Evolutionary conservation across 92 coral and sea anemone species (phyloP), one percentile per base, ranked within the genome.

Genomic region (Actinostola sp.): DNA sequence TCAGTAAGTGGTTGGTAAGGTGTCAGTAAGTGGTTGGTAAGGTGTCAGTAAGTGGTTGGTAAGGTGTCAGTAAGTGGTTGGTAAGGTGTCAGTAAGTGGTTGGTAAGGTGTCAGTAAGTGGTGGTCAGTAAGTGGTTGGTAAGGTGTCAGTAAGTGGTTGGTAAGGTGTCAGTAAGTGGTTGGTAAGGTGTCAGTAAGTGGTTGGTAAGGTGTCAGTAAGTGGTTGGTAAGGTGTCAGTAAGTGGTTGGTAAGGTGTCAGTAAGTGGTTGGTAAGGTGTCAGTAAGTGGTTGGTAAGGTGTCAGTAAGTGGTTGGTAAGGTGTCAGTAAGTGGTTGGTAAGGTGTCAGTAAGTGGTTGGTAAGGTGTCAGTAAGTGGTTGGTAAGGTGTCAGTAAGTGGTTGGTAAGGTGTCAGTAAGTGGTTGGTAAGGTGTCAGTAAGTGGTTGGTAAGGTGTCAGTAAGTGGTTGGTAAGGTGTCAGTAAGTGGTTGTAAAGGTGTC

Each of bases 301-400:
- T 20, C 60, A 53, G 60, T 53, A 53, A 53, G 60, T 53, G 32
- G 60, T 53, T 53, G 60, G 60, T 53, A 53, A 53, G 60, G 60
- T 53, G 60, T 53, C 60, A 53, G 60, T 53, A 53, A n/a, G 60
- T 53, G 29, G 60, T 53, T 53, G 60, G 60, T 53, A 53, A 53
- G 60, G 60, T 53, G 60, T 20, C 60, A 53, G 60, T 53, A 53
- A 53, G 60, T 53, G 60, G 60, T 53, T 53, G 60, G 60, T 53
- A 53, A 53, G 60, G 60, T 53, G 60, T 53, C 60, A 53, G 60
- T 53, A 25, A 53, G 60, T 53, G 29, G 60, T 53, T 53, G 60
- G 60, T 53, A 53, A 53, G 60, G 54, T 48, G 54, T 14, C 54
- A 48, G 54, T 48, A 48, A 48, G 54, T 48, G 54, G 54, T 48